Evolutionary conservation across 2,888 invertebrate genomes (phyloP), one percentile per base, ranked within the genome.

Genomic region (Elysia crispata): DNA sequence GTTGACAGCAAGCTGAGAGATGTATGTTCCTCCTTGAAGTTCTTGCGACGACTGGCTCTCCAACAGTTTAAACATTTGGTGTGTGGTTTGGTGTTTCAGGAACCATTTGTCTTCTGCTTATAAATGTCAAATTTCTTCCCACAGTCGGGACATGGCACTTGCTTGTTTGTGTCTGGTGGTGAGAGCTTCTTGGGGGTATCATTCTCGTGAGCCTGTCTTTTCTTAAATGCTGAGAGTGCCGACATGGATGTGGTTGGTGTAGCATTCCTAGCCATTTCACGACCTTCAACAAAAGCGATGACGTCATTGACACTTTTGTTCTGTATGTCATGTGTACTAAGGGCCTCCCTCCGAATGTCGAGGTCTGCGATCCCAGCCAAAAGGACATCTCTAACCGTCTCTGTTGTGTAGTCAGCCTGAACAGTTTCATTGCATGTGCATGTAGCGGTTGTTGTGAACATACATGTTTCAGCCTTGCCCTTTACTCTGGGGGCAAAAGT

Each of bases 211-310:
- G 54, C 15, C 18, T 54, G 54, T 54, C 54, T 13, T 8, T 31
- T 1, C 31, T 66, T 66, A 28, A 15, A 66, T 6, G 25, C 5
- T 23, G 66, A 66, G 3, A 66, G 1, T 3, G 30, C 28, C 5
- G 66, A 66, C 3, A 66, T 25, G 5, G 66, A 25, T 18, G 66
- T 3, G 18, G 15, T 5, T 15, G 66, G 66, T 1, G 66, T 66
- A 25, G 66, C 66, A 30, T 31, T 66, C 15, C 66, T 5, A 28
- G 66, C 66, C 66, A 66, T 66, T 25, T 66, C 66, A 8, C 66
- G 66, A 8, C 66, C 15, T 66, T 66, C 31, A 8, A 30, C 18
- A 25, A 66, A 15, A 28, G 13, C 66, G 25, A 66, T 66, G 66
- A 66, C 23, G 30, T 66, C 66, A 15, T 66, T 66, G 25, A 23